phyloP scores from a whole-genome alignment of 2,888 invertebrate genomes.

The Plagiodera versicolora region DNA sequence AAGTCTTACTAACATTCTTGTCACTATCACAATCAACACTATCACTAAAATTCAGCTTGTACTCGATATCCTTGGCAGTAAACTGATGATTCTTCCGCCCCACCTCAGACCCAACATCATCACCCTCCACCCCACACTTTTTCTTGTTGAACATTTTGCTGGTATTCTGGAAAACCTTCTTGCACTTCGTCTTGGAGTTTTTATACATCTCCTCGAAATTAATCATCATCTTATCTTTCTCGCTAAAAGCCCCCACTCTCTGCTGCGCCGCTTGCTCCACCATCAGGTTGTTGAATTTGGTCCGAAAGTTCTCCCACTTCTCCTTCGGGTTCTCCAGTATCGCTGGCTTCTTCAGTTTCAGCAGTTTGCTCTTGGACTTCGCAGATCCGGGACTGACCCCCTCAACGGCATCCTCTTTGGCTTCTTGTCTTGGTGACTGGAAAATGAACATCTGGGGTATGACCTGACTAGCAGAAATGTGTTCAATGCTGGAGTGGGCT shows the following conservation, averaged over 20 bases:
- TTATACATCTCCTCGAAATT: constrained; percentile 53
- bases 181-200: constrained; percentile 51
- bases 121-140: constrained; percentile 33
- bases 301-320: constrained; percentile 48
- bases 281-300: constrained; percentile 49
- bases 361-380: constrained; percentile 44
- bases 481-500: constrained; percentile 49
- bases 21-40: constrained; percentile 12
- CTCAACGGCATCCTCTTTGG: constrained; percentile 30
- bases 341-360: constrained; percentile 42
- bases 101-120: constrained; percentile 36
- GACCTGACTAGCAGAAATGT: constrained; percentile 50
- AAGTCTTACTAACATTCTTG: constrained; percentile 8
- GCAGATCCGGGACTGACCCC: constrained; percentile 40
- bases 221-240: constrained; percentile 46
- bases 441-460: constrained; percentile 23
- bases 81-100: constrained; percentile 29
- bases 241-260: constrained; percentile 48
- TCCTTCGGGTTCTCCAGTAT: constrained; percentile 43
- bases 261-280: constrained; percentile 50
- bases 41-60: constrained; percentile 40
- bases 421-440: not conserved
- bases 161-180: constrained; percentile 47
- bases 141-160: constrained; percentile 48
- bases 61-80: constrained; percentile 46